A percentile compares a stretch with the other conserved stretches of the same genome.
These are phyloP conservation scores for Parazoanthus atlanticus DNA, from an alignment of 92 coral and sea anemone genomes.

Conservation along the genomic window DNA sequence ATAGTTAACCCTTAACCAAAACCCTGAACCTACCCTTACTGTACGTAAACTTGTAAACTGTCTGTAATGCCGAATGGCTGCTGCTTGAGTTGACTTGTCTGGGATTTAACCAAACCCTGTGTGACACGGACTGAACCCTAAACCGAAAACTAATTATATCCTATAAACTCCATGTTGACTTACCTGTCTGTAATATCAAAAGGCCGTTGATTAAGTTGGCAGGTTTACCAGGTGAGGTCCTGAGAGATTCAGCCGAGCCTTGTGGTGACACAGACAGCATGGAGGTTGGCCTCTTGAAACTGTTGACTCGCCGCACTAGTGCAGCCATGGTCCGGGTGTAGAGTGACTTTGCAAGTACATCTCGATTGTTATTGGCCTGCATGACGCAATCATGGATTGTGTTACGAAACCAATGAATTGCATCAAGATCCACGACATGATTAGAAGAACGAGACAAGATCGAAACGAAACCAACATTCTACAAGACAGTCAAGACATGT, in stretches of 20 bases:
- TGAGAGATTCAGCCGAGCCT: slow-evolving; percentile 72
- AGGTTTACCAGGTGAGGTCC: slow-evolving; percentile 58
- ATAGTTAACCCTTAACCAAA: too few species aligned
- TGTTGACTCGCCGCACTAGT: slow-evolving; percentile 88
- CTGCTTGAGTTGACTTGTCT: background rate
- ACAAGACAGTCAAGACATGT: too few species aligned
- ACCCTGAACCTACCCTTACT: too few species aligned
- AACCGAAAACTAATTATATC: background rate
- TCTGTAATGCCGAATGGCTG: too few species aligned
- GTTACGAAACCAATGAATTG: too few species aligned
- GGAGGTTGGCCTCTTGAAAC: slow-evolving; percentile 86
- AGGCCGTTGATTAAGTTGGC: slow-evolving; percentile 53
- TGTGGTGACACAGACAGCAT: slow-evolving; percentile 63
- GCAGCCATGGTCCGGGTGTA: slow-evolving; percentile 90
- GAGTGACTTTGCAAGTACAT: slow-evolving; percentile 83
- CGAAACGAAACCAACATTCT: too few species aligned
- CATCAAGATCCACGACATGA: background rate
- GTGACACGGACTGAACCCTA: background rate
- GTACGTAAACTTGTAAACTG: too few species aligned
- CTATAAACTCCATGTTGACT: background rate
- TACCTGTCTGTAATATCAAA: slow-evolving; percentile 62
- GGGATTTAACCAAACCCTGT: background rate
- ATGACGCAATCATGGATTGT: background rate
- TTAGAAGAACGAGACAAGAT: too few species aligned
- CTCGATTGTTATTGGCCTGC: slow-evolving; percentile 89